Base-by-base conservation (phyloP, 2,888 invertebrate species). In the Trichopria drosophilae region DNA sequence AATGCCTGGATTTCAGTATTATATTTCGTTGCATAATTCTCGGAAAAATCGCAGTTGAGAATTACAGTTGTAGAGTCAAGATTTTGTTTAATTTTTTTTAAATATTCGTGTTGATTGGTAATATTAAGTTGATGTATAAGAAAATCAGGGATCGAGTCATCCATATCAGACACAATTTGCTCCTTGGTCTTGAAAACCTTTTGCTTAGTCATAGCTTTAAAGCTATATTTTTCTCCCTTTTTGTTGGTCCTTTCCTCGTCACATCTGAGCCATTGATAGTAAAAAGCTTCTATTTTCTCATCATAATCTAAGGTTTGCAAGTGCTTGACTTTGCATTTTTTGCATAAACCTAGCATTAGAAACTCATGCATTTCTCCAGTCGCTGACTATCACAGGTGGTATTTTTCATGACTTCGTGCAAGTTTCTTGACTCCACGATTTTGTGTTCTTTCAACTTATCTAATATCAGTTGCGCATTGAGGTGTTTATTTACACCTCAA, bases 341-440 rank as follows among this genome's bases (percentile, higher is more conserved):
- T 7, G 29, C 29, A 29, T 29, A 29, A 29, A n/a, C n/a, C n/a
- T n/a, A n/a, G n/a, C n/a, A n/a, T n/a, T n/a, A n/a, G n/a, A n/a
- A n/a, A n/a, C n/a, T n/a, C 23, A 19, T 37, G 7, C 37, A 23
- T 20, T 20, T 37, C 22, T 37, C 37, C 13, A 9, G 22, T 19
- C 37, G 19, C 20, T 37, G n/a, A 20, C 37, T 12, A 20, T 37
- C 22, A 37, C 37, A 37, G 22, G 37, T 37, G 22, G 22, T 9
- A 22, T 37, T 22, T 20, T 19, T 10, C 37, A 37, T 37, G 13
- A 22, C 3, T 37, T 37, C 20, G 12, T 4, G 19, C 12, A 37
- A 20, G 12, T 37, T 20, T 20, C 22, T 37, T 9, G 37, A 12
- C 12, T 22, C 12, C 7, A 37, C 22, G 13, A 37, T 22, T 22